Evolutionary conservation across 2,888 invertebrate species (phyloP).

Genomic region (Macrophya alboannulata): DNA sequence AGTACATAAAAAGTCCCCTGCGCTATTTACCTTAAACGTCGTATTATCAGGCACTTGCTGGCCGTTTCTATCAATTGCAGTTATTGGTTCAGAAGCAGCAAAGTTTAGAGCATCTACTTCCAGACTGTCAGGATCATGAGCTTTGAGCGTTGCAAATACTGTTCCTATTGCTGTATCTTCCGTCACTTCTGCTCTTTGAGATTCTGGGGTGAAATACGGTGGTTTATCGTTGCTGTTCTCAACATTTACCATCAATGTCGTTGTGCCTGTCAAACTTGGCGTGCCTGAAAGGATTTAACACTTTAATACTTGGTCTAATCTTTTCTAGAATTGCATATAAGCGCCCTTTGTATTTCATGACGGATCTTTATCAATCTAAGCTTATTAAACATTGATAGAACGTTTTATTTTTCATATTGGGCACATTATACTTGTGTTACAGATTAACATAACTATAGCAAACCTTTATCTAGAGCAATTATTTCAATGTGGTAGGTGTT

Average conservation of each 20-base stretch:
- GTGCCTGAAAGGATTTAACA: constrained; percentile 81
- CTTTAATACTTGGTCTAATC: neutral
- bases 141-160: constrained; percentile 87
- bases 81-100: constrained; percentile 86
- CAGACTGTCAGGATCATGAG: constrained; percentile 90
- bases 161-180: constrained; percentile 90
- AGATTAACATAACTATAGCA: constrained; percentile 59
- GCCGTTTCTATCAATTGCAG: constrained; percentile 92
- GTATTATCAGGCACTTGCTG: constrained; percentile 83
- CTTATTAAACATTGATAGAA: neutral
- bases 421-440: neutral
- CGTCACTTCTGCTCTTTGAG: constrained; percentile 90
- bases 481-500: constrained; percentile 91
- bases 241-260: constrained; percentile 90
- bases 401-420: neutral
- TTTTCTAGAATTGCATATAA: neutral
- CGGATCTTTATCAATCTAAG: neutral
- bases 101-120: constrained; percentile 86
- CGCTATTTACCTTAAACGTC: constrained; percentile 74
- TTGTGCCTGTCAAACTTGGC: constrained; percentile 91
- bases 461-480: constrained; percentile 90
- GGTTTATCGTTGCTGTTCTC: constrained; percentile 94
- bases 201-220: constrained; percentile 90
- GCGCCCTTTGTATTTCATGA: neutral
- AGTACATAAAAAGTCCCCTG: neutral